Percentiles rank a stretch among this genome's conserved stretches.
Evolutionary conservation across 2,888 invertebrate genomes (phyloP).

Genomic region (Tachina fera): DNA sequence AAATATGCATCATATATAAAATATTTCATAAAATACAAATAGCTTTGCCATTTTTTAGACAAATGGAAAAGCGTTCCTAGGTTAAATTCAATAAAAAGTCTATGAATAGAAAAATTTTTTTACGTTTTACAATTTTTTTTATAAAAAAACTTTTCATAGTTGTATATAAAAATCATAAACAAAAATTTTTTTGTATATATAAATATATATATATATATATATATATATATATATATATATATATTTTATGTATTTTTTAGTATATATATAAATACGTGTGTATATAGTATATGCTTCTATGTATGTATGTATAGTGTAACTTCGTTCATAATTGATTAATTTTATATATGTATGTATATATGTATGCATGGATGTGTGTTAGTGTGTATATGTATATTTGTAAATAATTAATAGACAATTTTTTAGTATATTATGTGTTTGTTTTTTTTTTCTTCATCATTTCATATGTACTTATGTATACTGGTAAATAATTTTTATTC

Average conservation of each 20-base stretch:
- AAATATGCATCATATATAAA: background rate
- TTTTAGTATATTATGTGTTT: background rate
- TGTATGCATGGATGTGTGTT: background rate
- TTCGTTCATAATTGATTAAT: conserved; percentile 18
- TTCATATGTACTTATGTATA: conserved; percentile 10
- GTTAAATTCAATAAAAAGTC: background rate
- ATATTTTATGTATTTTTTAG: background rate
- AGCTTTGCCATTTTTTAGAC: background rate
- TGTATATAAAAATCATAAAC: conserved; percentile 46
- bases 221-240: conserved; percentile 17
- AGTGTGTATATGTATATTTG: conserved; percentile 40
- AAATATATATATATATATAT: conserved; percentile 28
- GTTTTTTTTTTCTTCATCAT: background rate
- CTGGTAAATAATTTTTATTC: conserved; percentile 10
- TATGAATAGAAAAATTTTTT: background rate
- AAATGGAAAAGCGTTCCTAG: background rate
- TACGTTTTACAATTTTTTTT: conserved; percentile 19
- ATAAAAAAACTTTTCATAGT: conserved; percentile 25
- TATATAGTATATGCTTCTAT: conserved; percentile 45
- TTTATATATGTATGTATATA: background rate
- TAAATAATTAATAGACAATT: conserved; percentile 57
- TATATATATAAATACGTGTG: conserved; percentile 10
- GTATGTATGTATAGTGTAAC: conserved; percentile 46
- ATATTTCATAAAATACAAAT: background rate
- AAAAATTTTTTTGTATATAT: conserved; percentile 22